Conservation (phyloP, 2,888 invertebrate genomes). For the Phortica magna region DNA sequence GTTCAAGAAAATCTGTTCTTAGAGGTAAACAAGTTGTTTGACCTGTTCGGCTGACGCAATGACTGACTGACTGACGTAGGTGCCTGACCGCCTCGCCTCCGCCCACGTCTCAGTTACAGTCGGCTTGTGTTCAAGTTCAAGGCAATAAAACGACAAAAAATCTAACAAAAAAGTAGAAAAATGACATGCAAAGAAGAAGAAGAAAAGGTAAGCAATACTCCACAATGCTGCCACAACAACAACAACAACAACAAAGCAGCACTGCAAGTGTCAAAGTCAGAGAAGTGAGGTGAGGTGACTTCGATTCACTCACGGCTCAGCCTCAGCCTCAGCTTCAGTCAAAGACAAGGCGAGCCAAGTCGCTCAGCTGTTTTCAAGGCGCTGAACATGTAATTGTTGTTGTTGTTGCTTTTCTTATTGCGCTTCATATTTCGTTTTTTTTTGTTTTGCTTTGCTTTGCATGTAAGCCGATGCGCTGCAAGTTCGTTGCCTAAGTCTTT, state of each 20-base stretch:
- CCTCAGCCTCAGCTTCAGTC: background rate
- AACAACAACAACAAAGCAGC: background rate
- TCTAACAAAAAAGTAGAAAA: background rate
- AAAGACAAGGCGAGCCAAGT: background rate
- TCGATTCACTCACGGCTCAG: background rate
- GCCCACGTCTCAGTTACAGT: background rate
- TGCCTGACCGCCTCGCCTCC: no score
- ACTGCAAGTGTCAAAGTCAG: background rate
- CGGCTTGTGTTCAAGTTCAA: background rate
- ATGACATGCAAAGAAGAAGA: background rate
- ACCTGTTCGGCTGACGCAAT: background rate
- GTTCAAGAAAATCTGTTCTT: background rate
- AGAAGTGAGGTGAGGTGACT: background rate
- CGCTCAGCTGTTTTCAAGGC: background rate
- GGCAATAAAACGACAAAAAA: slow-evolving; percentile 1
- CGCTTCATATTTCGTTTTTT: background rate
- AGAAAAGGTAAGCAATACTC: no score
- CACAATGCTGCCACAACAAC: no score
- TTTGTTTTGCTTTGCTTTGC: background rate
- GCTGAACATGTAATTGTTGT: background rate
- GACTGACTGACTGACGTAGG: no score
- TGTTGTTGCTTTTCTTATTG: background rate
- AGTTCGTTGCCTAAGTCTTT: slow-evolving; percentile 33
- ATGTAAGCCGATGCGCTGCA: background rate
- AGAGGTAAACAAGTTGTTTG: background rate